Percentiles rank a stretch among this genome's conserved stretches.
These are phyloP conservation scores for Cheilosia vulpina DNA, from an alignment of 2,888 invertebrate genomes.

Conservation along the genomic window DNA sequence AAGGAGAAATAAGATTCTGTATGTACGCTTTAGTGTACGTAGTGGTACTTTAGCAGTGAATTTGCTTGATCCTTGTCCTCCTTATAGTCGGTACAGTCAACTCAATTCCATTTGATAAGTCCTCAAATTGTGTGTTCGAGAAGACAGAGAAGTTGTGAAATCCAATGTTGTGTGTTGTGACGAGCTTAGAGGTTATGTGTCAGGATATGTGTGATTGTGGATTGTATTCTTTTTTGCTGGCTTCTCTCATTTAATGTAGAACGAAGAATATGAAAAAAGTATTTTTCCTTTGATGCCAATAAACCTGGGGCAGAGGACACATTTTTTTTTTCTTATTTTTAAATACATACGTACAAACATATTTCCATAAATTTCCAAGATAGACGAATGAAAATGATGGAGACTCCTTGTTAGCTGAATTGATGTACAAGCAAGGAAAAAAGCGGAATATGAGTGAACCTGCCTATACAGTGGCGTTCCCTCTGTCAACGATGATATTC, in stretches of 20 bases:
- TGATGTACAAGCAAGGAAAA: not conserved
- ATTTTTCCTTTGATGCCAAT: not conserved
- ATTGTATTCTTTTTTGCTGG: constrained; percentile 5
- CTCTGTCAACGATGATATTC: constrained; percentile 16
- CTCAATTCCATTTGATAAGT: constrained; percentile 46
- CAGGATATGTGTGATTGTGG: constrained; percentile 18
- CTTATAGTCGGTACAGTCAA: constrained; percentile 20
- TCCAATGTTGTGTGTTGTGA: constrained; percentile 29
- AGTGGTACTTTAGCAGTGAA: constrained; percentile 12
- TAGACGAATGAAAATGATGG: not conserved
- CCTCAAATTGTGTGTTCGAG: constrained; percentile 34
- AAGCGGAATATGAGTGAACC: not conserved
- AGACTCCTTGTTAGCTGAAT: constrained; percentile 30
- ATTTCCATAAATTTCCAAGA: constrained; percentile 37
- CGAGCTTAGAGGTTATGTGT: constrained; percentile 34
- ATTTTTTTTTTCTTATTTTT: not conserved
- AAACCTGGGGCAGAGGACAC: not conserved
- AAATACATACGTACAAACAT: not conserved
- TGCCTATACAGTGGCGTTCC: not conserved
- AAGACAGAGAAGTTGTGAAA: constrained; percentile 16
- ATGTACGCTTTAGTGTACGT: not conserved
- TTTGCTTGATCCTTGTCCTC: constrained; percentile 37
- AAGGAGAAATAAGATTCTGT: not conserved
- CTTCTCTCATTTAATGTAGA: not conserved
- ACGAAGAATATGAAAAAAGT: not conserved